Percentiles rank a stretch among this genome's conserved stretches.
phyloP scores from a whole-genome alignment of 2,888 invertebrate species.

The Hyppa rectilinea region DNA sequence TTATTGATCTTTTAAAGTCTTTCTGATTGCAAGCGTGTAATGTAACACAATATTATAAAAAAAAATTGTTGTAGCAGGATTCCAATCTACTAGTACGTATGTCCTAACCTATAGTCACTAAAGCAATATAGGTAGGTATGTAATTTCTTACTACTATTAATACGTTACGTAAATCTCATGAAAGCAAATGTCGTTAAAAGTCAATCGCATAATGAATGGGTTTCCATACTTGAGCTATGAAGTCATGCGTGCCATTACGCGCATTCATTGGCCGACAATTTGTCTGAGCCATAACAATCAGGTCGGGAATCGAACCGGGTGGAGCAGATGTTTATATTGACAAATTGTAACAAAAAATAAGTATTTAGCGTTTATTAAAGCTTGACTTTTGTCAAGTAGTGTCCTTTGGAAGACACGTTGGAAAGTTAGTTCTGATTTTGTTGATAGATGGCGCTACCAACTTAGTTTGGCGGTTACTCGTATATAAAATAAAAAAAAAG shows the following conservation, averaged over 20 bases:
- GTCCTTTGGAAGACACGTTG: not conserved
- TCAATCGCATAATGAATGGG: slow-evolving; percentile 53
- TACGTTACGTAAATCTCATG: too few relatives aligned
- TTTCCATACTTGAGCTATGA: slow-evolving; percentile 36
- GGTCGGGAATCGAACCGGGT: slow-evolving; percentile 66
- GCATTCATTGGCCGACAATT: slow-evolving; percentile 72
- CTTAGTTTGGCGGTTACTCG: not conserved
- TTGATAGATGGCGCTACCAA: slow-evolving; percentile 28
- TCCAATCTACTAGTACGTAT: too few relatives aligned
- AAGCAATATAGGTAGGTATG: too few relatives aligned
- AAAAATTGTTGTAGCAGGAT: too few relatives aligned
- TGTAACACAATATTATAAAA: not conserved
- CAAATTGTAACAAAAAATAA: slow-evolving; percentile 69
- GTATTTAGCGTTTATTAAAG: slow-evolving; percentile 65
- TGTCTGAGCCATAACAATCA: slow-evolving; percentile 67
- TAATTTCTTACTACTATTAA: too few relatives aligned
- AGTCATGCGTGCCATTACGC: slow-evolving; percentile 66
- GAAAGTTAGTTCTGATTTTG: slow-evolving; percentile 7
- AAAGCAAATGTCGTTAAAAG: slow-evolving; percentile 42
- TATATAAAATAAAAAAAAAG: too few relatives aligned
- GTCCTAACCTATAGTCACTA: too few relatives aligned
- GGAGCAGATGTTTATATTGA: slow-evolving; percentile 74
- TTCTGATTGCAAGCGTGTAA: not conserved
- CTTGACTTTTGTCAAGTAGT: slow-evolving; percentile 29
- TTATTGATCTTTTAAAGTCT: not conserved